Conservation (phyloP, 2,888 invertebrate species). For the Cephus rjabovi region DNA sequence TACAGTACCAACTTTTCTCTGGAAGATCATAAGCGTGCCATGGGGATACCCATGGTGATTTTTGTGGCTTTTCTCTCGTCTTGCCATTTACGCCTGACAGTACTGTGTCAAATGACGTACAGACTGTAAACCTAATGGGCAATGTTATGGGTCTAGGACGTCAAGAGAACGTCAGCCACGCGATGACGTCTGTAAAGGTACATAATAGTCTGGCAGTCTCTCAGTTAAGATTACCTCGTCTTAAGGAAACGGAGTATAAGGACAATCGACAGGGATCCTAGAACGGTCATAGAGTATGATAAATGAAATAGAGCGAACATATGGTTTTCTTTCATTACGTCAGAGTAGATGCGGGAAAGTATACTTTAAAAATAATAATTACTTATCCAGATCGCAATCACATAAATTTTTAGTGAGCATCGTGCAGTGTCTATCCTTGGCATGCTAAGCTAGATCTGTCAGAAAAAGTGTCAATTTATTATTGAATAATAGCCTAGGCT, state of each 20-base stretch:
- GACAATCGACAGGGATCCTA: neutral
- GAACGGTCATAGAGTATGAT: neutral
- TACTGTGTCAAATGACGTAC: neutral
- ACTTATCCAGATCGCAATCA: neutral
- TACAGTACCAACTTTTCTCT: conserved; percentile 68
- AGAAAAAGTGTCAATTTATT: neutral
- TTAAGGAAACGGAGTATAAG: neutral
- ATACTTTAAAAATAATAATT: neutral
- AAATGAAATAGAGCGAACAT: neutral
- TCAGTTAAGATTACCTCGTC: neutral
- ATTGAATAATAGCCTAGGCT: neutral
- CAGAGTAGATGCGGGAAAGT: neutral
- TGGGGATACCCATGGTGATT: neutral
- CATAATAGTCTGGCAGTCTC: neutral
- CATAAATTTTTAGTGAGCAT: neutral
- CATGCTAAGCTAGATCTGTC: neutral
- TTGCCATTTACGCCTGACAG: neutral
- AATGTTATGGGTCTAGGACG: neutral
- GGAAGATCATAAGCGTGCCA: conserved; percentile 59
- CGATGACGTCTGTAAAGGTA: neutral
- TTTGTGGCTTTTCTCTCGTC: neutral
- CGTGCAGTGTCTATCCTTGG: neutral
- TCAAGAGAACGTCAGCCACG: neutral
- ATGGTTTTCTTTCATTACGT: neutral
- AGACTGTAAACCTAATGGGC: neutral